Conservation (phyloP, 2,797 vertebrate species). For the Poliocrania exsul region DNA sequence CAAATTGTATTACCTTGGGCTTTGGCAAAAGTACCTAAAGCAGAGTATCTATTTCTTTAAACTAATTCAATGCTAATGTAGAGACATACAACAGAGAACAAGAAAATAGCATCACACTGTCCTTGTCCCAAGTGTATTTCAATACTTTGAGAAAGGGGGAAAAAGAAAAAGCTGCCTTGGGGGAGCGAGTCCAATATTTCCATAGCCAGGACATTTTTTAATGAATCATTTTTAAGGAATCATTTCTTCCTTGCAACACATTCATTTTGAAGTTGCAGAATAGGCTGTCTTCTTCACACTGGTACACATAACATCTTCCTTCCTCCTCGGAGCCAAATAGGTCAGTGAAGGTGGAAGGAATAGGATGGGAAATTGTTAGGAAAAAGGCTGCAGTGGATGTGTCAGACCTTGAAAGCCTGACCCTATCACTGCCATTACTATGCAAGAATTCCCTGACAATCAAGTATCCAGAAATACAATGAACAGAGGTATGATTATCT, state of each 20-base stretch:
- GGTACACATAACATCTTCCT: not conserved
- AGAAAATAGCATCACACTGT: not conserved
- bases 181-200: not conserved
- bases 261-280: not conserved
- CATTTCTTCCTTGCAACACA: not conserved
- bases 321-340: not conserved
- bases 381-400: not conserved
- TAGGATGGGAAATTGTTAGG: not conserved
- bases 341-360: not conserved
- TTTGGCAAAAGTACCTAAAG: not conserved
- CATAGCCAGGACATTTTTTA: not conserved
- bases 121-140: not conserved
- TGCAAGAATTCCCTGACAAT: not conserved
- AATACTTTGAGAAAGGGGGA: not conserved
- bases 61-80: not conserved
- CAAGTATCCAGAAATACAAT: not conserved
- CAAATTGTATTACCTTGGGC: not conserved
- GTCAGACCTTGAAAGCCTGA: not conserved
- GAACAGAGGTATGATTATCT: not conserved
- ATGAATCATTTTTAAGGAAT: not conserved
- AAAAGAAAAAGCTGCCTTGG: not conserved
- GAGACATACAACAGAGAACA: not conserved
- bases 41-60: not conserved
- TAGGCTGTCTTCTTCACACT: not conserved
- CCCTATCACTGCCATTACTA: not conserved